Conservation (phyloP, 2,797 vertebrate species). For the Menidia menidia region DNA sequence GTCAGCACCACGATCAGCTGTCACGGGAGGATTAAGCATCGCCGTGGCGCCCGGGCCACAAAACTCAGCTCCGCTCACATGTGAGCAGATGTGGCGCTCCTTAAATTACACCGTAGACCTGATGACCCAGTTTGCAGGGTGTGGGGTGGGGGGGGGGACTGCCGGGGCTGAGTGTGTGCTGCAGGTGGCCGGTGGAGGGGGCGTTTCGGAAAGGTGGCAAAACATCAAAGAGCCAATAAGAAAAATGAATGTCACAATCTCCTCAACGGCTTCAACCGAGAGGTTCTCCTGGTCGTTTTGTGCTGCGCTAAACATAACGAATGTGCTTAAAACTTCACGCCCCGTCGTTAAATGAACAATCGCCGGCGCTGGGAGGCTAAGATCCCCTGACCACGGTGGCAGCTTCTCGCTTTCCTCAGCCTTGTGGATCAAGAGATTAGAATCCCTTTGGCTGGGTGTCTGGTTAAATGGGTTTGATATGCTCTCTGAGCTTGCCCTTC, state of each 20-base stretch:
- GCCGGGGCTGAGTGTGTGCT: constrained; percentile 45
- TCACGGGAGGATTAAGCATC: constrained; percentile 65
- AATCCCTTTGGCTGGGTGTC: constrained; percentile 58
- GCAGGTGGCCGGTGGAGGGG: too few relatives aligned
- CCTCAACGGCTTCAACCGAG: neutral
- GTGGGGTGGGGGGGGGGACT: constrained; percentile 62
- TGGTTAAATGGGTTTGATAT: constrained; percentile 76
- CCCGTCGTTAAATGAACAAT: constrained; percentile 28
- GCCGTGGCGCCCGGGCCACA: constrained; percentile 64
- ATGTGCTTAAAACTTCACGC: constrained; percentile 37
- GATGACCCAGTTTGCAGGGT: constrained; percentile 80
- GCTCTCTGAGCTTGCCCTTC: constrained; percentile 56
- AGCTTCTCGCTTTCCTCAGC: constrained; percentile 72
- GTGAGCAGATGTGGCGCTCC: constrained; percentile 77
- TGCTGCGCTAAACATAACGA: constrained; percentile 7
- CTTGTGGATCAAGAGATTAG: constrained; percentile 81
- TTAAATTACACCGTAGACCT: constrained; percentile 81
- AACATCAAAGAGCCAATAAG: neutral
- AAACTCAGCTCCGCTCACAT: constrained; percentile 60
- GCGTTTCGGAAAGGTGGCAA: too few relatives aligned
- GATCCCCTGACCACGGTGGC: constrained; percentile 45
- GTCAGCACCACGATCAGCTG: constrained; percentile 63
- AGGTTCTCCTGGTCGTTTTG: neutral
- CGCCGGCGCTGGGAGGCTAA: constrained; percentile 11
- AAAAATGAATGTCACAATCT: neutral